Evolutionary conservation across 2,797 vertebrate species (phyloP).

Genomic region (Hipposideros larvatus): DNA sequence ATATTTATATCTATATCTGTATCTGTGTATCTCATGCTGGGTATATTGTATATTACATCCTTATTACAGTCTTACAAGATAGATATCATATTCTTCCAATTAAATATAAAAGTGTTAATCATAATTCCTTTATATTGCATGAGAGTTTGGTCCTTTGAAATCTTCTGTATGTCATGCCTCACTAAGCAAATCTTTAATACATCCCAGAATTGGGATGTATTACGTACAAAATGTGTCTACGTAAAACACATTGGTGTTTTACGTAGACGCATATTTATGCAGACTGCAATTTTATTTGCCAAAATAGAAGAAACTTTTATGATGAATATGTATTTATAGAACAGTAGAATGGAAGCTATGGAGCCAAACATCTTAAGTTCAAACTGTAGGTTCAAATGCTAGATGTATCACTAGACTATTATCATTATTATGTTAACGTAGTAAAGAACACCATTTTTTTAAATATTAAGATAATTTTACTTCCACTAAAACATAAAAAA

Average conservation of each 20-base stretch:
- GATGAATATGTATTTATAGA: neutral
- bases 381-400: neutral
- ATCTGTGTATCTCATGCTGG: neutral
- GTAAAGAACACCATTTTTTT: neutral
- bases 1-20: neutral
- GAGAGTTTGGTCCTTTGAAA: neutral
- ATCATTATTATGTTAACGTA: neutral
- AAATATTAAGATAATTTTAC: constrained; percentile 30
- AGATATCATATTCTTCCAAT: neutral
- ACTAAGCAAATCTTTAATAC: neutral
- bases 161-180: neutral
- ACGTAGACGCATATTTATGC: neutral
- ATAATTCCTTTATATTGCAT: constrained; percentile 32
- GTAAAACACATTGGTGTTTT: neutral
- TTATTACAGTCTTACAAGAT: neutral
- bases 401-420: neutral
- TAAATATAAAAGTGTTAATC: neutral
- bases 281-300: neutral
- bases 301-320: neutral
- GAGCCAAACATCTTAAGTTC: neutral
- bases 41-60: neutral
- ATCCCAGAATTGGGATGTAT: neutral
- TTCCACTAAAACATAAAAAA: constrained; percentile 6
- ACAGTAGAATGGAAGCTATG: neutral
- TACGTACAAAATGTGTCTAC: no score